A percentile compares a stretch with the other conserved stretches of the same genome.
phyloP scores from a whole-genome alignment of 2,888 invertebrate species.

The Smittia sp. region DNA sequence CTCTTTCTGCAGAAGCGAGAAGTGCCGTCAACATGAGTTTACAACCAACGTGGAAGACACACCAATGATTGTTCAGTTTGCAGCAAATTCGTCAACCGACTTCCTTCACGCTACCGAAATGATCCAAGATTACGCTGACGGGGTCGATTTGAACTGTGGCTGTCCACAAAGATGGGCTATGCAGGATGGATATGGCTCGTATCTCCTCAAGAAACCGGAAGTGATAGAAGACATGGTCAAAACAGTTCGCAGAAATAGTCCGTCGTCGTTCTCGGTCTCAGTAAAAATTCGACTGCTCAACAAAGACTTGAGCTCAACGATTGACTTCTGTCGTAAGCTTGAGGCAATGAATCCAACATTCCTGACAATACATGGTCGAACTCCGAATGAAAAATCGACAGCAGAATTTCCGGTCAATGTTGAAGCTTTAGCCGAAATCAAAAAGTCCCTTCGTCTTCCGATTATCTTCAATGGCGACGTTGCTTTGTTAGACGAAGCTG shows the following conservation, averaged over 20 bases:
- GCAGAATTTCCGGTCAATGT: slow-evolving; percentile 64
- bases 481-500: slow-evolving; percentile 68
- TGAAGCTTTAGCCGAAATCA: slow-evolving; percentile 68
- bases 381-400: slow-evolving; percentile 74
- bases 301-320: slow-evolving; percentile 63
- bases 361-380: slow-evolving; percentile 88
- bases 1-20: slow-evolving; percentile 83
- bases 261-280: slow-evolving; percentile 76
- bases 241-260: slow-evolving; percentile 69
- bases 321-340: slow-evolving; percentile 74
- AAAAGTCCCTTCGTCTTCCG: slow-evolving; percentile 71
- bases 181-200: slow-evolving; percentile 84
- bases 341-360: slow-evolving; percentile 87
- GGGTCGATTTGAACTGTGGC: slow-evolving; percentile 95
- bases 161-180: slow-evolving; percentile 97
- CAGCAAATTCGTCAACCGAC: slow-evolving; percentile 68
- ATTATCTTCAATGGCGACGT: slow-evolving; percentile 92
- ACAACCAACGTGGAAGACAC: slow-evolving; percentile 72
- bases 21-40: slow-evolving; percentile 82
- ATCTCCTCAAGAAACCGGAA: slow-evolving; percentile 78
- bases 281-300: slow-evolving; percentile 84
- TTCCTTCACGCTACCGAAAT: slow-evolving; percentile 37
- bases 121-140: slow-evolving; percentile 70
- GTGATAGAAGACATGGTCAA: slow-evolving; percentile 75
- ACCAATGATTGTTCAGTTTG: slow-evolving; percentile 93